Evolutionary conservation across 1,140 invertebrate genomes (phyloP).

Genomic region (fruit fly (Drosophila melanogaster)): DNA sequence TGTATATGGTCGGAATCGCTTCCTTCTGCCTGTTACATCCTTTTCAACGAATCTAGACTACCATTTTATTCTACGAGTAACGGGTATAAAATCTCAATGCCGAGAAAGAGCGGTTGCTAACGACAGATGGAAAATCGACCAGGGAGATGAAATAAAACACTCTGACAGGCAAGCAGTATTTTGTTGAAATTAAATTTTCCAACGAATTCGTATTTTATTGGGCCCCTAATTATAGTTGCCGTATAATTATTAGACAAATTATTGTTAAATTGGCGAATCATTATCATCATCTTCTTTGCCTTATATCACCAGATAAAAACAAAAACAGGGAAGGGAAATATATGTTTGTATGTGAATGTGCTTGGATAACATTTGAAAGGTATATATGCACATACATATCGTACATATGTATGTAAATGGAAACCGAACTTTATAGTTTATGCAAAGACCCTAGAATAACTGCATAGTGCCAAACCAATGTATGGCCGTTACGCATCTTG

Average conservation of each 20-base stretch:
- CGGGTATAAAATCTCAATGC: too few species aligned
- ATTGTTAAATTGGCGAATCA: slow-evolving; percentile 70
- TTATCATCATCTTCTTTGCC: slow-evolving; percentile 54
- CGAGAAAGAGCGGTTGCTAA: not conserved
- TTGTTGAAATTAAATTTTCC: slow-evolving; percentile 60
- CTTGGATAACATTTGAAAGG: not conserved
- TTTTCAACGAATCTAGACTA: too few species aligned
- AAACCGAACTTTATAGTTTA: not conserved
- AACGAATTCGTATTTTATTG: slow-evolving; percentile 54
- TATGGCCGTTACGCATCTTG: too few species aligned
- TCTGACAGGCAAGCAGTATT: slow-evolving; percentile 12
- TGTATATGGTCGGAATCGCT: too few species aligned
- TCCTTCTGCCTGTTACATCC: too few species aligned
- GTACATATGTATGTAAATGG: not conserved
- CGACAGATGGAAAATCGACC: not conserved
- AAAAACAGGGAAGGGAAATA: slow-evolving; percentile 1
- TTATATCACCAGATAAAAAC: slow-evolving; percentile 3
- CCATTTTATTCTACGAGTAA: too few species aligned
- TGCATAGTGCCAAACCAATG: too few species aligned
- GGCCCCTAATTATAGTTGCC: slow-evolving; percentile 51
- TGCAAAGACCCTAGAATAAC: too few species aligned
- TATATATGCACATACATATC: not conserved
- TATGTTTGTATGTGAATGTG: not conserved
- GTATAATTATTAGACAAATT: slow-evolving; percentile 69
- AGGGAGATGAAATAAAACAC: not conserved